These are phyloP conservation scores for Phocoena phocoena DNA, from an alignment of 2,113 vertebrate genomes.

Conservation along the genomic window DNA sequence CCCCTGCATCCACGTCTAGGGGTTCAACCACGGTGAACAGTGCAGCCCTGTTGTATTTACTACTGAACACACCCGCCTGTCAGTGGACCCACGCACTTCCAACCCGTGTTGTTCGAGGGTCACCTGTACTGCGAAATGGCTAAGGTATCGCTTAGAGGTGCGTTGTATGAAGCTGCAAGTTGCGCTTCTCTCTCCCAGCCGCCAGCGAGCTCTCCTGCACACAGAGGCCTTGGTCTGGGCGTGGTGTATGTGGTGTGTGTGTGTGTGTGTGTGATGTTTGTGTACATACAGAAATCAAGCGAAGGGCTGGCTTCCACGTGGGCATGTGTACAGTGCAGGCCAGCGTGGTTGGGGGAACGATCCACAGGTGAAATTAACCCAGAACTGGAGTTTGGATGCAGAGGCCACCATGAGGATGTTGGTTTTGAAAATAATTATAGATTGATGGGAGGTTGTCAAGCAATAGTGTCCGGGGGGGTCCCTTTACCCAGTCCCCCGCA, in stretches of 20 bases:
- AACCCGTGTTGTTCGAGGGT: background rate
- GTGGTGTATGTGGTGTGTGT: too few species aligned
- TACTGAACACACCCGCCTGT: background rate
- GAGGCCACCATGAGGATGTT: background rate
- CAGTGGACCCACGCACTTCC: background rate
- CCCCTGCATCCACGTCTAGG: background rate
- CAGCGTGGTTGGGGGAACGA: rapidly evolving
- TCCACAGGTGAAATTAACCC: background rate
- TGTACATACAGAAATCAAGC: background rate
- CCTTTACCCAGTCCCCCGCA: background rate
- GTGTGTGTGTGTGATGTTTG: background rate
- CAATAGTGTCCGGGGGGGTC: background rate
- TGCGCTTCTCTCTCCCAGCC: background rate
- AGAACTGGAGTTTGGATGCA: background rate
- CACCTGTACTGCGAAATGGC: background rate
- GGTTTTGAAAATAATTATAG: background rate
- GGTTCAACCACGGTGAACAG: background rate
- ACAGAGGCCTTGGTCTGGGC: background rate
- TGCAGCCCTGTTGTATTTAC: background rate
- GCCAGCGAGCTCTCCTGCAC: background rate
- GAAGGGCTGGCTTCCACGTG: background rate
- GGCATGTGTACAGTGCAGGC: rapidly evolving
- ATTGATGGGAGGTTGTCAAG: background rate
- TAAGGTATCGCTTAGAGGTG: rapidly evolving
- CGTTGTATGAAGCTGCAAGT: rapidly evolving